These are phyloP conservation scores for Phengaris arion DNA, from an alignment of 2,888 invertebrate species.

Conservation along the genomic window DNA sequence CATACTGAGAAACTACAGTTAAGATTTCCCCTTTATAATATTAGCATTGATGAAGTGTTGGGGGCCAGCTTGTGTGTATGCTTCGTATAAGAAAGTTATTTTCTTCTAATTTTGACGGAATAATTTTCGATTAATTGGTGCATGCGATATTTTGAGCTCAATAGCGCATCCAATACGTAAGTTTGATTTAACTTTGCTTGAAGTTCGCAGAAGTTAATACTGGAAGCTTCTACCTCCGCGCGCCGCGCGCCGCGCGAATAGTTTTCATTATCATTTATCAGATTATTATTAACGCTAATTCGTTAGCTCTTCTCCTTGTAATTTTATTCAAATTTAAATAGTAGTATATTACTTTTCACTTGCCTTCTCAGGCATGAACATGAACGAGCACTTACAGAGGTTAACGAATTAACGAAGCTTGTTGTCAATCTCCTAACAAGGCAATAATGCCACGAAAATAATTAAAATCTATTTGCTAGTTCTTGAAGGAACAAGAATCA, in stretches of 20 bases:
- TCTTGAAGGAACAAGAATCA: not conserved
- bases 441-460: not conserved
- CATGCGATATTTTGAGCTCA: slow-evolving; percentile 23
- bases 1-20: too few species aligned
- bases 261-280: slow-evolving; percentile 3
- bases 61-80: too few species aligned
- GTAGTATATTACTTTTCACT: not conserved
- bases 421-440: too few species aligned
- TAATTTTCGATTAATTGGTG: not conserved
- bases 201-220: slow-evolving; percentile 21
- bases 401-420: too few species aligned
- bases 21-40: too few species aligned
- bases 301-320: not conserved
- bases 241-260: not conserved
- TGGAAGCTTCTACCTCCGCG: slow-evolving; percentile 14
- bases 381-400: too few species aligned
- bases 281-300: slow-evolving; percentile 14
- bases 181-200: slow-evolving; percentile 24
- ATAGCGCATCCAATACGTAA: slow-evolving; percentile 22
- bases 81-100: not conserved
- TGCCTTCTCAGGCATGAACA: too few species aligned
- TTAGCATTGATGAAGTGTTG: too few species aligned
- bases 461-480: not conserved
- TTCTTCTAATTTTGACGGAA: not conserved
- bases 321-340: not conserved